phyloP scores from a whole-genome alignment of 2,888 invertebrate species.

The Zaprionus obscuricornis region DNA sequence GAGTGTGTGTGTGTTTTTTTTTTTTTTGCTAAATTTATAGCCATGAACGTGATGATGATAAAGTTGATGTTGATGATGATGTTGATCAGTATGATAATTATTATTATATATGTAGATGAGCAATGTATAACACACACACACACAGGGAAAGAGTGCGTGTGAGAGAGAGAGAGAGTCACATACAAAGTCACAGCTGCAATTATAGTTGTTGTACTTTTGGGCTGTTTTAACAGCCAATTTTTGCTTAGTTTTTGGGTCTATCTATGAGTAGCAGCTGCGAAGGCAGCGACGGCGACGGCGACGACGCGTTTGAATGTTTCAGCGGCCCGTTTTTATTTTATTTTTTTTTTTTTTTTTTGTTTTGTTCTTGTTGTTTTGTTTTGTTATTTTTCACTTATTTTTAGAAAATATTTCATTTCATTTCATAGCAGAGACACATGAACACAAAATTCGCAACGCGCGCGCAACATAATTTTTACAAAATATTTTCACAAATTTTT shows the following conservation, averaged over 20 bases:
- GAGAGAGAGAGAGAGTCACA: no score
- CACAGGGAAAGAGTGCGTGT: no score
- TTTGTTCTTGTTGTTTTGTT: conserved; percentile 48
- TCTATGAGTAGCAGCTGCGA: no score
- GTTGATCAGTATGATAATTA: conserved; percentile 5
- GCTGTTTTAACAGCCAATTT: conserved; percentile 33
- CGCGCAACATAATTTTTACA: conserved; percentile 63
- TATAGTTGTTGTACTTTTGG: conserved; percentile 24
- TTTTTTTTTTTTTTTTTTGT: conserved; percentile 41
- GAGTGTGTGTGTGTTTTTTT: conserved; percentile 13
- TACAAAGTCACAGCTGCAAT: not conserved
- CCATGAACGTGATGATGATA: conserved; percentile 39
- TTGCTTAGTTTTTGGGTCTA: conserved; percentile 1
- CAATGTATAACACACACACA: not conserved
- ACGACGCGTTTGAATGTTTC: conserved; percentile 27
- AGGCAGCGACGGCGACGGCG: no score
- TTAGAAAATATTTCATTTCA: conserved; percentile 66
- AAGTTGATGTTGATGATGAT: conserved; percentile 10
- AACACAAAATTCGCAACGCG: conserved; percentile 73
- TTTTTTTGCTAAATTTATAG: conserved; percentile 65
- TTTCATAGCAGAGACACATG: not conserved
- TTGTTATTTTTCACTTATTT: conserved; percentile 68
- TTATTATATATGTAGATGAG: conserved; percentile 2
- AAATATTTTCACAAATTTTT: conserved; percentile 58
- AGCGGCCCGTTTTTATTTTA: conserved; percentile 34